Conservation (phyloP, 2,888 invertebrate species). For the Lithophane socia region DNA sequence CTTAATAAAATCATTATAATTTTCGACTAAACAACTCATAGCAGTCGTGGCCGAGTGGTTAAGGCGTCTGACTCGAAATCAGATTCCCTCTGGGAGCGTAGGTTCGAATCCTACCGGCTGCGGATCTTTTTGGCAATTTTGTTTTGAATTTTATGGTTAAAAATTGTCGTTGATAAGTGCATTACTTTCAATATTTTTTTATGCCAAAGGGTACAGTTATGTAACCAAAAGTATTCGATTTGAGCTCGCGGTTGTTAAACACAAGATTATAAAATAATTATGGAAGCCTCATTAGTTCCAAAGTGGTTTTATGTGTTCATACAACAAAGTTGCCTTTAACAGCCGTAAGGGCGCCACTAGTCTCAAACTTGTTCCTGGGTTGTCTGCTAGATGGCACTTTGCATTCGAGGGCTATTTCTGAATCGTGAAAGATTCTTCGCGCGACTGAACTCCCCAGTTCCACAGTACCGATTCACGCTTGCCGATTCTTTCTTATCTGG, state of each 20-base stretch:
- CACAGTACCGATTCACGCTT: background rate
- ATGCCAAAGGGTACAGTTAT: background rate
- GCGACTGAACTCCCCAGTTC: constrained; percentile 1
- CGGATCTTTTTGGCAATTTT: constrained; percentile 79
- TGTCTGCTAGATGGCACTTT: constrained; percentile 44
- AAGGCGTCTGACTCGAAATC: constrained; percentile 94
- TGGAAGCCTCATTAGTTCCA: too few relatives aligned
- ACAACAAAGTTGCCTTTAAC: background rate
- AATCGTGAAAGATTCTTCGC: background rate
- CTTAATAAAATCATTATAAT: constrained; percentile 34
- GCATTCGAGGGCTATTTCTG: background rate
- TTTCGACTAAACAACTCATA: constrained; percentile 10
- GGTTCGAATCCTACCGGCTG: constrained; percentile 96
- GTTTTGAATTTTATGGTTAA: background rate
- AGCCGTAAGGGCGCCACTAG: background rate
- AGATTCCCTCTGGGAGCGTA: constrained; percentile 97
- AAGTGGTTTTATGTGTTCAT: too few relatives aligned
- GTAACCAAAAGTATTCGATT: background rate
- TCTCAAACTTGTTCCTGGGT: constrained; percentile 3
- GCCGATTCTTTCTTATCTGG: constrained; percentile 8
- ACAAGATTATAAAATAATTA: too few relatives aligned
- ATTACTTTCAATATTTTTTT: background rate
- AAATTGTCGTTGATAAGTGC: too few relatives aligned
- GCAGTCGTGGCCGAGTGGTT: constrained; percentile 94
- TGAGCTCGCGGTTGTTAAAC: too few relatives aligned